A percentile compares a stretch with the other conserved stretches of the same genome.
These are phyloP conservation scores for Marronus borbonicus DNA, from an alignment of 2,888 invertebrate species.

Conservation along the genomic window DNA sequence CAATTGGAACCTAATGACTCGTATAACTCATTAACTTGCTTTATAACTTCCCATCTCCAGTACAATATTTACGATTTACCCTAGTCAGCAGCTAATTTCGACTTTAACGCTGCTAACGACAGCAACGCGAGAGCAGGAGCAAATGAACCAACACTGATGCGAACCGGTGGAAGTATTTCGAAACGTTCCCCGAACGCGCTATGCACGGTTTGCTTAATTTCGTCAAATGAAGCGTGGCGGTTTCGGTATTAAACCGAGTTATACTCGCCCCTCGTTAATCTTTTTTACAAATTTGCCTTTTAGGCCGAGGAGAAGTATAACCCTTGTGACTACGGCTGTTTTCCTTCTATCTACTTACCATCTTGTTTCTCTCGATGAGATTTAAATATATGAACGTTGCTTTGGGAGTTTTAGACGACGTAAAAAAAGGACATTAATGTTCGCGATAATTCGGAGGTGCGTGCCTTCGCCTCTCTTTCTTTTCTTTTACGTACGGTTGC, in stretches of 20 bases:
- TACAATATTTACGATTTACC: too few species aligned
- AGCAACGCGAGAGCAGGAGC: not conserved
- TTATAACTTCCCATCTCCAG: too few species aligned
- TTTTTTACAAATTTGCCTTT: constrained; percentile 32
- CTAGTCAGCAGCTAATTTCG: not conserved
- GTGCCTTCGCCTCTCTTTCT: not conserved
- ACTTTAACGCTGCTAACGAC: not conserved
- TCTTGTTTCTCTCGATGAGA: constrained; percentile 23
- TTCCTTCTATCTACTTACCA: not conserved
- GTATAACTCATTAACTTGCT: too few species aligned
- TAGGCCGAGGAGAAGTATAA: not conserved
- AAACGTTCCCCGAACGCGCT: constrained; percentile 1
- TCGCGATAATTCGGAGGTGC: constrained; percentile 24
- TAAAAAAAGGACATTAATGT: constrained; percentile 24
- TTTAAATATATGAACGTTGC: constrained; percentile 35
- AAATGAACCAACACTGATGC: constrained; percentile 4
- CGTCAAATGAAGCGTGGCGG: constrained; percentile 33
- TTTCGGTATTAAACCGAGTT: constrained; percentile 31
- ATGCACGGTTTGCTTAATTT: constrained; percentile 1
- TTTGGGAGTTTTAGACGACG: not conserved
- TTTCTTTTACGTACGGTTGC: not conserved
- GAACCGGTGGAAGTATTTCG: not conserved
- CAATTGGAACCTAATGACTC: not conserved
- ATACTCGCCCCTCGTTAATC: constrained; percentile 30
- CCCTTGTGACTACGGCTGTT: not conserved